Evolutionary conservation across 1,140 invertebrate genomes (phyloP), one percentile per base, ranked within the genome.

Genomic region (Drosophila sulfurigaster): DNA sequence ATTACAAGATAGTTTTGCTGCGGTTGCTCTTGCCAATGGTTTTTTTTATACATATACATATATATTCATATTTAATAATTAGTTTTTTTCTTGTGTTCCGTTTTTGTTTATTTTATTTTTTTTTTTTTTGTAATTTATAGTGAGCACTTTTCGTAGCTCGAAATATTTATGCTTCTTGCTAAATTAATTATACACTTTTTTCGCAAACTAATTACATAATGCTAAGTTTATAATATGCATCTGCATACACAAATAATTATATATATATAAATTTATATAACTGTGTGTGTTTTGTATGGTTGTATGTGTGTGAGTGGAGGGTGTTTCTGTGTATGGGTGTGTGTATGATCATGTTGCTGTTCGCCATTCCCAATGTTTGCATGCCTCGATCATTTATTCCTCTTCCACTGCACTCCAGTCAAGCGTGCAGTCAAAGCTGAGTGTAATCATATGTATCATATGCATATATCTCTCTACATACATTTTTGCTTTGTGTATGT

Each of bases 161-260:
- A 82, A 88, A 72, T 60, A 66, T 60, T 41, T 60, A 80, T 88
- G 80, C 60, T 85, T 79, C 65, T 74, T 72, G 75, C 62, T 89
- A 89, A 78, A 73, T 81, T 88, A 88, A 89, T 89, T 88, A 89
- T 79, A 87, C 79, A 87, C 10, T 43, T 15, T 79, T 74, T 78
- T 88, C 57, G 67, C 83, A 60, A 79, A 72, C 65, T 89, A 88
- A 89, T 88, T 89, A 88, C 81, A 89, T 81, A 89, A 88, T 75
- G 77, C 83, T 88, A 88, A 59, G 52, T 52, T 78, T 83, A 74
- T 85, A 81, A 56, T 56, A 38, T 56, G 52, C 72, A 70, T 56
- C 41, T 64, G 48, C 54, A 85, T 81, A 87, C 64, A 78, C 59
- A 79, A 79, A 64, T 79, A 66, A 35, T 20, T 46, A 8, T 57